A percentile compares a stretch with the other conserved stretches of the same genome.
phyloP scores from a whole-genome alignment of 2,797 vertebrate species.

The Brachyalestes nurse region DNA sequence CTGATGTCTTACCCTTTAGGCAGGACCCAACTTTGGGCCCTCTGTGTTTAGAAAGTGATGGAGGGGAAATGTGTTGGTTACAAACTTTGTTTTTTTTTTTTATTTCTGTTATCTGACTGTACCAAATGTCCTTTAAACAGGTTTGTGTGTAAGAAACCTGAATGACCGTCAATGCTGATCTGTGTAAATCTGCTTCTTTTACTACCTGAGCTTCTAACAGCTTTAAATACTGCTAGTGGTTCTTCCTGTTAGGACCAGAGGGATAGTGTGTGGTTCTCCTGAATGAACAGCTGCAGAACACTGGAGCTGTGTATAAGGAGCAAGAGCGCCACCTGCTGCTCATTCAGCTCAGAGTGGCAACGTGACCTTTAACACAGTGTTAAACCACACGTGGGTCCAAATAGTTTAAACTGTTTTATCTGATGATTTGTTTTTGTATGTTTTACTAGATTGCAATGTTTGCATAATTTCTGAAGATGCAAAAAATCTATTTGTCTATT shows the following conservation, averaged over 20 bases:
- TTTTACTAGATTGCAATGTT: slow-evolving; percentile 8
- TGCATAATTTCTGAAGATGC: slow-evolving; percentile 8
- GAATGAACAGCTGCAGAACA: neutral
- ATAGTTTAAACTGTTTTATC: slow-evolving; percentile 8
- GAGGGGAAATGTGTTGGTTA: neutral
- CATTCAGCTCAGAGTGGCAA: neutral
- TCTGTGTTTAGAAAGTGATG: neutral
- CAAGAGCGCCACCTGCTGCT: neutral
- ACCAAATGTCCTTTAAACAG: slow-evolving; percentile 26
- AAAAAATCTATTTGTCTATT: slow-evolving; percentile 24
- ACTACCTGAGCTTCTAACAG: neutral
- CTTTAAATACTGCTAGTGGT: neutral
- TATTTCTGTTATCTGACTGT: neutral
- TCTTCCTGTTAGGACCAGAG: neutral
- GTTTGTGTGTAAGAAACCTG: neutral
- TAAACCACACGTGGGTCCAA: neutral
- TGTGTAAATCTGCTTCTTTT: neutral
- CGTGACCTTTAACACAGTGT: slow-evolving; percentile 25
- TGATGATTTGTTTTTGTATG: slow-evolving; percentile 20
- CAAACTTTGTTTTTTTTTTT: slow-evolving; percentile 1
- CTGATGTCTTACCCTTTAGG: neutral
- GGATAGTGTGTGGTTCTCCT: neutral
- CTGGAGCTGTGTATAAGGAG: neutral
- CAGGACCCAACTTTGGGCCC: neutral
- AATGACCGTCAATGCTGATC: neutral